Percentiles rank a stretch among this genome's conserved stretches.
Evolutionary conservation across 2,113 vertebrate genomes (phyloP).

Genomic region (Pionites leucogaster): DNA sequence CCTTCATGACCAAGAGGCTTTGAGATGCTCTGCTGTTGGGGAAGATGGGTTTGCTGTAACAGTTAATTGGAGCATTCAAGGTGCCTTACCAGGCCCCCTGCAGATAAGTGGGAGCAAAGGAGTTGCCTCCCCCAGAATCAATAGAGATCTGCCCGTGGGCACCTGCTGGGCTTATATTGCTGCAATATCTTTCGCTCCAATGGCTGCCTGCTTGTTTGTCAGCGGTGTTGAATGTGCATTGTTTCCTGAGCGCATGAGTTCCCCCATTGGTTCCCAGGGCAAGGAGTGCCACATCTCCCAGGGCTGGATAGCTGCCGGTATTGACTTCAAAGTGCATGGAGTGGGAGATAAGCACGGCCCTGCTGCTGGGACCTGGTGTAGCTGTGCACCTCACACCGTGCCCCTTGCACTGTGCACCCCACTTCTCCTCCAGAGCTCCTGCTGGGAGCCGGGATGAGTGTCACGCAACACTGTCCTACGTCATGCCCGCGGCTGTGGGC

Average conservation of each 20-base stretch:
- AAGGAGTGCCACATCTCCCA: not conserved
- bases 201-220: not conserved
- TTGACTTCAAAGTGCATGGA: not conserved
- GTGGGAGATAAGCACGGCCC: not conserved
- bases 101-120: not conserved
- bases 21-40: not conserved
- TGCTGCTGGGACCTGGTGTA: fast-evolving
- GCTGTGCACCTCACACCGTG: fast-evolving
- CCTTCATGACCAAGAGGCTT: fast-evolving
- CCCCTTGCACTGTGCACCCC: fast-evolving
- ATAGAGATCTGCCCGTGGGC: not conserved
- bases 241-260: not conserved
- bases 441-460: not conserved
- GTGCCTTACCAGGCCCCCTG: not conserved
- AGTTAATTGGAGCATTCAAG: fast-evolving
- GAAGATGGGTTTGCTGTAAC: not conserved
- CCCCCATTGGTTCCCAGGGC: not conserved
- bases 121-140: not conserved
- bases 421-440: not conserved
- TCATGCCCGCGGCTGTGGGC: not conserved
- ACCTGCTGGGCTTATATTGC: not conserved
- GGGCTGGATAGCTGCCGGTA: fast-evolving
- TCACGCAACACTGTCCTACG: not conserved
- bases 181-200: not conserved
- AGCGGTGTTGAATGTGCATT: not conserved